Evolutionary conservation across 2,888 invertebrate species (phyloP), one percentile per base, ranked within the genome.

Genomic region (Exocentrus adspersus): DNA sequence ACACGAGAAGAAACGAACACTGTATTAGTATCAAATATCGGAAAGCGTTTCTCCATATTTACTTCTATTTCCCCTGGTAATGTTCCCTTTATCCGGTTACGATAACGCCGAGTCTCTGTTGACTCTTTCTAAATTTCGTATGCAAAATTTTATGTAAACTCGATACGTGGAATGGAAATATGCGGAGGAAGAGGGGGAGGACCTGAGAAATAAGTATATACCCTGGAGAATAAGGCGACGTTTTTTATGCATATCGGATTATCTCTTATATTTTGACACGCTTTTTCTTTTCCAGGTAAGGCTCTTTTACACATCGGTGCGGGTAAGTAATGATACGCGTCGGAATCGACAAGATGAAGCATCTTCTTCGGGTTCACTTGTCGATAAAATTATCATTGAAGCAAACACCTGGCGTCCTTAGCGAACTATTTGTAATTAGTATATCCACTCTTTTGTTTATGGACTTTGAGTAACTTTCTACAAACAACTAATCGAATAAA

Each of bases 141-240:
- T 59, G 60, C 45, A 14, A 60, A 60, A 60, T 60, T 60, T 60
- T 50, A 60, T 60, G 60, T 41, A 60, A 60, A 60, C 52, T 51
- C 51, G 24, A 60, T 60, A 51, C 43, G 43, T 60, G n/a, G n/a
- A n/a, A n/a, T n/a, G n/a, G n/a, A n/a, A n/a, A n/a, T n/a, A n/a
- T n/a, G n/a, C 20, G 53, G 21, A 10, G 32, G 41, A 42, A 16
- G 16, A 16, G 5, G 21, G 24, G 20, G 2, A 5, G 12, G 1
- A 30, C 14, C 9, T 6, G 19, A 17, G 12, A 30, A 1, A 12
- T 14, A 46, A 30, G 32, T 57, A 30, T 43, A 30, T 45, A 57
- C 56, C 41, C 9, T 17, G 6, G 14, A 16, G 16, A 42, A 42
- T 9, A n/a, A 42, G 24, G 57, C 14, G 57, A 46, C 28, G 12